Base-by-base conservation (phyloP, 2,888 invertebrate genomes). In the Lasioglossum malachurum region DNA sequence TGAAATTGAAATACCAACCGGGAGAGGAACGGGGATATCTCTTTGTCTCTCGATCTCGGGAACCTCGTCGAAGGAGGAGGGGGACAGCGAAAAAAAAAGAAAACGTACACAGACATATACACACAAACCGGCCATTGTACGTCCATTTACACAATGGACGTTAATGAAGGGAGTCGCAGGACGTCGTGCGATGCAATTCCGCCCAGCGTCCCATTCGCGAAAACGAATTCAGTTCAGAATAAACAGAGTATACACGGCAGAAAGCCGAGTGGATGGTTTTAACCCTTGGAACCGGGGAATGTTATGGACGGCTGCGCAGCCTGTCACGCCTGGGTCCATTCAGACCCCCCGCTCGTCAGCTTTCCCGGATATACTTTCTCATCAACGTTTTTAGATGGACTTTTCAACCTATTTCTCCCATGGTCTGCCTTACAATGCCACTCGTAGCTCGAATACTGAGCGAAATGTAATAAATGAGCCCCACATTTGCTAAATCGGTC, bases 1-100 rank as follows among this genome's bases (percentile, higher is more conserved):
- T 74, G 78, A 88, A 90, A 90, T 88, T 87, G 82, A 83, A 90
- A 90, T 89, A 89, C 81, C 89, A 83, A 82, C 77, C 53, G 49
- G 8, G 71, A 41, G 53, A 27, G 78, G 84, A 82, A 89, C 88
- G 83, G 83, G 80, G 67, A 79, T 49, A 19, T 77, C 85, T 79
- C 82, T 90, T 88, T 90, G 86, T 88, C 79, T 67, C 77, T 72
- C 60, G 49, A 78, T 71, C 67, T 35, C 49, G 38, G 57, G 57
- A 74, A 67, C 53, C 35, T 77, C 80, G n/a, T 46, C 38, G 71
- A 41, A 41, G 71, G 38, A 69, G 60, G n/a, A 53, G 23, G 41
- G 53, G 53, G 8, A 23, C 23, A 53, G 60, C 14, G 60, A 16
- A 46, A 46, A 60, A 16, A 46, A 60, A 64, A 57, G 12, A 10